phyloP scores from a whole-genome alignment of 2,888 invertebrate species.

The Myathropa florea region DNA sequence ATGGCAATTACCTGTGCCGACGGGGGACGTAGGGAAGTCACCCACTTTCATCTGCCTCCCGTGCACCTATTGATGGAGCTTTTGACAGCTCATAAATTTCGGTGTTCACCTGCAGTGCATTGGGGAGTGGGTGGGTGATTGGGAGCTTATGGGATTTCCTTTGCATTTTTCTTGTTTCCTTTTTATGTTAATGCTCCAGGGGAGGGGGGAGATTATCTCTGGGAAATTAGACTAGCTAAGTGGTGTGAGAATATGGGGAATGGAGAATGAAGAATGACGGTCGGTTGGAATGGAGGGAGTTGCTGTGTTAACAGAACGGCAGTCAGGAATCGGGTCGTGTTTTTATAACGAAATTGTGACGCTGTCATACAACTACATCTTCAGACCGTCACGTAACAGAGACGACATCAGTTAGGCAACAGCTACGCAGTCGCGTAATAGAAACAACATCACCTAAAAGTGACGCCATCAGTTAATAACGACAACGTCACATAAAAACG shows the following conservation, averaged over 20 bases:
- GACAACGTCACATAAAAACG: neutral
- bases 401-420: neutral
- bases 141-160: neutral
- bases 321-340: no score
- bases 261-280: neutral
- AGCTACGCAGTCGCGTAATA: neutral
- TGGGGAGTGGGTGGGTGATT: neutral
- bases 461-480: neutral
- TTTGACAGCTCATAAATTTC: conserved; percentile 66
- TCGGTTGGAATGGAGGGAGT: neutral
- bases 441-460: neutral
- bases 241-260: no score
- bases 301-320: no score
- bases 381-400: neutral
- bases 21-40: neutral
- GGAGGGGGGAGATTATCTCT: conserved; percentile 21
- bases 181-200: neutral
- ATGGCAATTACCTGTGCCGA: neutral
- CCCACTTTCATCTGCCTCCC: neutral
- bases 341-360: no score
- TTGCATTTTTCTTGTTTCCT: neutral
- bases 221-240: conserved; percentile 53
- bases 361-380: neutral
- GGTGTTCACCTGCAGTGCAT: conserved; percentile 28
- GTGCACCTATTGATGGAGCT: conserved; percentile 55